These are phyloP conservation scores for Spea multiplicata DNA, from an alignment of 2,113 vertebrate genomes.

Conservation along the genomic window DNA sequence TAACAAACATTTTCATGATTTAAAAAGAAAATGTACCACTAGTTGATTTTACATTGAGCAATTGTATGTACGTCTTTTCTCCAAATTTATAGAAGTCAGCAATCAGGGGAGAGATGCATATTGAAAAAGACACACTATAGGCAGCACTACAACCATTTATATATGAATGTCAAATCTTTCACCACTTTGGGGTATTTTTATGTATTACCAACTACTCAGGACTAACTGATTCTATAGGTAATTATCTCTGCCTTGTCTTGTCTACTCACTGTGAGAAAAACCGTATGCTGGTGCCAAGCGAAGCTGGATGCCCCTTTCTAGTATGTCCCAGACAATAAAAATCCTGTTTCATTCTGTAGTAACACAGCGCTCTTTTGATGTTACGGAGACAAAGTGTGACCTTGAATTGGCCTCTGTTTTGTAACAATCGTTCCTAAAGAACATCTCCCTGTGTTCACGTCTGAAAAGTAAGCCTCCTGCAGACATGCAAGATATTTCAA, in stretches of 20 bases:
- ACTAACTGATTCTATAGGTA: neutral
- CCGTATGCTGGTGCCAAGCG: neutral
- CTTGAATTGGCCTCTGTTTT: conserved; percentile 39
- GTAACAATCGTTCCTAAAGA: conserved; percentile 29
- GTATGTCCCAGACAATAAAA: conserved; percentile 25
- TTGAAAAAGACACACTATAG: too few relatives aligned
- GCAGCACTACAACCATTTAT: too few relatives aligned
- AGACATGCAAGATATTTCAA: conserved; percentile 41
- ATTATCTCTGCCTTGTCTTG: neutral
- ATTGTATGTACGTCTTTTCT: too few relatives aligned
- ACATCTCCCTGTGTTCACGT: conserved; percentile 27
- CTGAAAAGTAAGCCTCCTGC: conserved; percentile 30
- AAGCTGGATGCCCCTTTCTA: conserved; percentile 2
- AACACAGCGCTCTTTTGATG: conserved; percentile 7
- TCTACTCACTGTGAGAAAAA: neutral
- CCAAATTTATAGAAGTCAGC: too few relatives aligned
- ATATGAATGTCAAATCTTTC: too few relatives aligned
- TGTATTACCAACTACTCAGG: too few relatives aligned
- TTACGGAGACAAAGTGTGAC: conserved; percentile 30
- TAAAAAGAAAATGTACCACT: too few relatives aligned
- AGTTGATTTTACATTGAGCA: too few relatives aligned
- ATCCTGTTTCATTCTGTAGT: conserved; percentile 23
- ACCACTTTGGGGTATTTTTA: too few relatives aligned
- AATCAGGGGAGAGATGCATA: too few relatives aligned
- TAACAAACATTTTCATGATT: too few relatives aligned